phyloP scores from a whole-genome alignment of 2,113 vertebrate genomes.

The Gymnarchus niloticus region DNA sequence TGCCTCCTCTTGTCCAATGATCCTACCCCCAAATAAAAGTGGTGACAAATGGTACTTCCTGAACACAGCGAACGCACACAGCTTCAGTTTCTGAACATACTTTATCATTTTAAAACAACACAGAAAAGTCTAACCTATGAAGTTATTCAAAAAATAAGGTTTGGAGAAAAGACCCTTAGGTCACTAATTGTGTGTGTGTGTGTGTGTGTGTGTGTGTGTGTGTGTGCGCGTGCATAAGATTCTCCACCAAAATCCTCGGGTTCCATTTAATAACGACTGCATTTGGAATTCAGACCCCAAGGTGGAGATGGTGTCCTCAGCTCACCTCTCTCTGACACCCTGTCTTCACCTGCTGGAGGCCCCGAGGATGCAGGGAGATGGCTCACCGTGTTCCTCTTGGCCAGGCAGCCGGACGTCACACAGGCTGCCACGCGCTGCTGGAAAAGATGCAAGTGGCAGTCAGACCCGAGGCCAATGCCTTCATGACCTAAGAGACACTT shows the following conservation, averaged over 20 bases:
- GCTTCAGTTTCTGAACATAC: neutral
- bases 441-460: conserved; percentile 29
- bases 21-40: neutral
- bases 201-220: neutral
- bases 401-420: conserved; percentile 29
- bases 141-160: neutral
- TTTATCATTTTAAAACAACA: neutral
- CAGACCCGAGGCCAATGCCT: neutral
- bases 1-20: neutral
- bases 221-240: neutral
- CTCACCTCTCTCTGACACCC: conserved; percentile 49
- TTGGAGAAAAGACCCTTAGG: neutral
- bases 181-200: neutral
- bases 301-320: neutral
- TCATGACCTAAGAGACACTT: neutral
- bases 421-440: conserved; percentile 15
- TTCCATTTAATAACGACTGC: neutral
- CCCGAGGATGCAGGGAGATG: conserved; percentile 34
- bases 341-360: conserved; percentile 44
- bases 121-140: neutral
- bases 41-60: no score
- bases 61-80: neutral
- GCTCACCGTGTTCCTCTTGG: conserved; percentile 29
- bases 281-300: neutral
- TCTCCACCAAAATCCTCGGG: neutral